Conservation (phyloP, 2,797 vertebrate genomes). For the Coranthus polyacanthus region DNA sequence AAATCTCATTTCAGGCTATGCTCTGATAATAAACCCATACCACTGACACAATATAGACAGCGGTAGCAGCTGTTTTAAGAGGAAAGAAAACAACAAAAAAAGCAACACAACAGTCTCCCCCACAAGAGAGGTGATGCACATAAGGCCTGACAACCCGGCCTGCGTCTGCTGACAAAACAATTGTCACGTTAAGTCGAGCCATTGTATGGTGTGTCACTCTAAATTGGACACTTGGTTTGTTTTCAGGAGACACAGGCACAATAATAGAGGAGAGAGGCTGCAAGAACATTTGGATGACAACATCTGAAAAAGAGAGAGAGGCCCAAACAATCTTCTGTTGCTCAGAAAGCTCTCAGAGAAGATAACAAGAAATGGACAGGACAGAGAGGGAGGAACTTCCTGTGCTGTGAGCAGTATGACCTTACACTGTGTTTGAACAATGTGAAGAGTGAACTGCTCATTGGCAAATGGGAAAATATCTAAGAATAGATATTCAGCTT, state of each 20-base stretch:
- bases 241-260: conserved; percentile 69
- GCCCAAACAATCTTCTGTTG: conserved; percentile 3
- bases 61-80: conserved; percentile 14
- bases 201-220: conserved; percentile 22
- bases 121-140: conserved; percentile 31
- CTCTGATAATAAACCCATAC: conserved; percentile 44
- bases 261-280: conserved; percentile 71
- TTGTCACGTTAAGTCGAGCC: conserved; percentile 38
- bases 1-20: conserved; percentile 61
- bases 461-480: conserved; percentile 30
- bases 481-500: conserved; percentile 18
- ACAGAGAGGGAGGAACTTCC: conserved; percentile 31
- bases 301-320: conserved; percentile 44
- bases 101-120: conserved; percentile 18
- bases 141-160: conserved; percentile 35
- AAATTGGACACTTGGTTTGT: conserved; percentile 42
- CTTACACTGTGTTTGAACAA: conserved; percentile 55
- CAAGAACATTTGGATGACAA: conserved; percentile 69
- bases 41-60: conserved; percentile 28
- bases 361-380: conserved; percentile 27
- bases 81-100: not conserved
- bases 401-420: conserved; percentile 56
- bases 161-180: conserved; percentile 52
- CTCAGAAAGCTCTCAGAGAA: conserved; percentile 22
- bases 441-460: conserved; percentile 61